Conservation (phyloP, 1,140 invertebrate species). For the Drosophila nigrodunni region DNA sequence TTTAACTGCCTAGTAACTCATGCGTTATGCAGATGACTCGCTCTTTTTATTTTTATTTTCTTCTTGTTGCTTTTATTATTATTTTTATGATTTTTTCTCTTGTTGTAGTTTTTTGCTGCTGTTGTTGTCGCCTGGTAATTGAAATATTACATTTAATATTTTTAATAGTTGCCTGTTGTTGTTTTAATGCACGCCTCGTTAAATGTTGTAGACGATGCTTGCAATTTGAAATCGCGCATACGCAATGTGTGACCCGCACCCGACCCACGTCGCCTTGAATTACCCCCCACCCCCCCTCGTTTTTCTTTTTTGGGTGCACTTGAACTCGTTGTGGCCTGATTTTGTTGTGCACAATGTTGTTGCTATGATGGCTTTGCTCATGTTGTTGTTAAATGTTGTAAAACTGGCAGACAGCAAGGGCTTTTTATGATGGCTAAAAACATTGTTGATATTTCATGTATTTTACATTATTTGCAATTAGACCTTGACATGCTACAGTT, state of each 20-base stretch:
- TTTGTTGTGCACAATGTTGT: constrained; percentile 38
- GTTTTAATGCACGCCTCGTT: constrained; percentile 78
- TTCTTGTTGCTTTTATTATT: constrained; percentile 11
- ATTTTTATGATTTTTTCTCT: constrained; percentile 19
- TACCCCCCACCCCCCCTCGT: no score
- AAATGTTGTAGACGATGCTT: constrained; percentile 54
- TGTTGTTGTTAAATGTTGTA: constrained; percentile 66
- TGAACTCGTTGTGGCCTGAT: constrained; percentile 58
- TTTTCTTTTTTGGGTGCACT: constrained; percentile 47
- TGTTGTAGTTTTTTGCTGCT: constrained; percentile 17
- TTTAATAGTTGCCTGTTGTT: constrained; percentile 63
- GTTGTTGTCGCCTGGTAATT: constrained; percentile 41
- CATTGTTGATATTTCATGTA: constrained; percentile 25
- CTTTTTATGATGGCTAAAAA: constrained; percentile 29
- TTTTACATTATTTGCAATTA: constrained; percentile 70
- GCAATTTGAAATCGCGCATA: constrained; percentile 73
- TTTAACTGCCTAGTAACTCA: constrained; percentile 62
- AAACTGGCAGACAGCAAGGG: constrained; percentile 43
- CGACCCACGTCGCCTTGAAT: constrained; percentile 21
- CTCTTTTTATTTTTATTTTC: constrained; percentile 34
- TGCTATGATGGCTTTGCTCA: constrained; percentile 14
- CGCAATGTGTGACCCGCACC: constrained; percentile 69
- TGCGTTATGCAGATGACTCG: constrained; percentile 76
- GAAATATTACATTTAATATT: constrained; percentile 80
- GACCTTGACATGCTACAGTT: constrained; percentile 67